Evolutionary conservation across 2,797 vertebrate genomes (phyloP).

Genomic region (Alosa sapidissima): DNA sequence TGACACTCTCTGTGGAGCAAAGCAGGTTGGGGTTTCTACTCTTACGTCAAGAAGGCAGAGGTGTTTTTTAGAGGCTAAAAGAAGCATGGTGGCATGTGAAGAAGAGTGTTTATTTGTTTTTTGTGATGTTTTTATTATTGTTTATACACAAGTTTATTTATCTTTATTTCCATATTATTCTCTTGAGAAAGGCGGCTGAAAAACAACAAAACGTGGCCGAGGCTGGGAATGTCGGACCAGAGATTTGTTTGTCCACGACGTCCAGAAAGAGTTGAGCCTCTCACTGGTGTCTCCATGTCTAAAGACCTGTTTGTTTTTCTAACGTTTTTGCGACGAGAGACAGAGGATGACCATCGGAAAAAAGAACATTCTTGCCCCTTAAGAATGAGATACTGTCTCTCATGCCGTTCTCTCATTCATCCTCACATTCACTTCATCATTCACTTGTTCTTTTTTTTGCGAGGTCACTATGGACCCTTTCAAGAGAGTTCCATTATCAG

Average conservation of each 20-base stretch:
- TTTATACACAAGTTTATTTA: conserved; percentile 51
- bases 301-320: conserved; percentile 9
- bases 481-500: too few species aligned
- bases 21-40: neutral
- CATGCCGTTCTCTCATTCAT: neutral
- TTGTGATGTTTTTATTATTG: conserved; percentile 39
- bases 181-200: conserved; percentile 53
- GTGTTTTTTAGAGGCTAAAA: neutral
- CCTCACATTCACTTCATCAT: neutral
- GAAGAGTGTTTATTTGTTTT: conserved; percentile 30
- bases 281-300: conserved; percentile 33
- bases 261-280: neutral
- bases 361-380: conserved; percentile 2
- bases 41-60: neutral
- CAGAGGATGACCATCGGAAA: neutral
- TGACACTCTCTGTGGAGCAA: neutral
- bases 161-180: conserved; percentile 46
- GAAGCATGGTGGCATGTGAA: neutral
- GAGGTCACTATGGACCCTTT: neutral
- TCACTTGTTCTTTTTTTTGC: neutral
- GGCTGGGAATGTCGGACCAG: conserved; percentile 43
- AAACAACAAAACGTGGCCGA: conserved; percentile 48
- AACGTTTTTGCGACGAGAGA: neutral
- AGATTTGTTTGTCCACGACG: conserved; percentile 32
- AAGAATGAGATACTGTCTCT: conserved; percentile 1